Evolutionary conservation across 2,797 vertebrate genomes (phyloP).

Genomic region (Benthosema pterotum): DNA sequence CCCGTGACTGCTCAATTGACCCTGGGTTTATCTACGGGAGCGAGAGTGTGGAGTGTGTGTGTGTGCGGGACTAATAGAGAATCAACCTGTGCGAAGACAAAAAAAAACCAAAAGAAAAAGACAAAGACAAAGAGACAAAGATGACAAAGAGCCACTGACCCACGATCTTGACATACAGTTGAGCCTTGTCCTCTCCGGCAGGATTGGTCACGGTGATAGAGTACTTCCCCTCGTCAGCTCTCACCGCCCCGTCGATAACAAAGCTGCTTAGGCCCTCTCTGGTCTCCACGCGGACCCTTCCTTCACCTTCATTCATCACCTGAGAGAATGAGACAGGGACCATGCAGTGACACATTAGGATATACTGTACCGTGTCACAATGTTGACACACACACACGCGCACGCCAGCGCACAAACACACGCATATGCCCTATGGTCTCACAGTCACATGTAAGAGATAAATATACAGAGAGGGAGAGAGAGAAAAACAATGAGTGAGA

Average conservation of each 20-base stretch:
- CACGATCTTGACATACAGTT: conserved; percentile 84
- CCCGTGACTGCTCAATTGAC: no score
- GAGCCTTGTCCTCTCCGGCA: conserved; percentile 83
- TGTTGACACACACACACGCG: no score
- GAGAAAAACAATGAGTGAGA: neutral
- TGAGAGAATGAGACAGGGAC: conserved; percentile 39
- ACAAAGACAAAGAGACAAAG: neutral
- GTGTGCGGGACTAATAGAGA: neutral
- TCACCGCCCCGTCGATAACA: conserved; percentile 87
- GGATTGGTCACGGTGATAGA: conserved; percentile 87
- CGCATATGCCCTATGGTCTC: no score
- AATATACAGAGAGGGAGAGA: neutral
- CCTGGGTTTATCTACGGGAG: neutral
- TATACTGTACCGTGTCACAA: no score
- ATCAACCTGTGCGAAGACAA: neutral
- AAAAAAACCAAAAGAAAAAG: no score
- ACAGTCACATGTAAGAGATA: neutral
- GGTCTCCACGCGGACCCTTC: conserved; percentile 82
- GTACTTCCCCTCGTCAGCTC: conserved; percentile 82
- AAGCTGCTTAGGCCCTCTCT: conserved; percentile 83
- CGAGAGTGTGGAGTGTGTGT: neutral
- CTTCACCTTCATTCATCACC: conserved; percentile 77
- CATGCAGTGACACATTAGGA: no score
- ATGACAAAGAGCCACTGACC: conserved; percentile 72
- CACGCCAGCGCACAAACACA: no score